Base-by-base conservation (phyloP, 2,797 vertebrate species). In the Sebastes matsubarae region DNA sequence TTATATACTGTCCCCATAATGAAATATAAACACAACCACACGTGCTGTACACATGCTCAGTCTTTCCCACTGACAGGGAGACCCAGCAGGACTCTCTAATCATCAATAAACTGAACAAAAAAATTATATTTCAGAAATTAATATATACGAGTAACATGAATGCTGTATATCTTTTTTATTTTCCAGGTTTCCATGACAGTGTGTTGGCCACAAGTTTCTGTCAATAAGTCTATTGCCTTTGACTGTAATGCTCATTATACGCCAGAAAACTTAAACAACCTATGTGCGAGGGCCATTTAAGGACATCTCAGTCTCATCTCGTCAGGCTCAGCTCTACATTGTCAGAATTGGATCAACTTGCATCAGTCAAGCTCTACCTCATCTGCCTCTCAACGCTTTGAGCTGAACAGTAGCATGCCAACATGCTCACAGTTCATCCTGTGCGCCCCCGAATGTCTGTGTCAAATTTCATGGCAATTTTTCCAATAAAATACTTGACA, bases 381-480 rank as follows among this genome's bases (percentile, higher is more conserved):
- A 68, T 46, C 34, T n/a, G 6, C 9, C 32, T 14, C n/a, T 55
- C 24, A 71, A 18, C 3, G 9, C 24, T 58, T 70, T 68, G 27
- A 72, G 38, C 42, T 80, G n/a, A 66, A 73, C 57, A 73, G 63
- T 58, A 81, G 29, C 46, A 38, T 27, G 20, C 34, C 32, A 78
- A 61, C n/a, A 32, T 18, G 55, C 20, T 50, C 22, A 34, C 12
- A 29, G 8, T 42, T 71, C 14, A 59, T 12, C 55, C 6, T 68
- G 14, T 27, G 34, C 4, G 2, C 4, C 14, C 6, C 14, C 59
- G 34, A 59, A 57, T 24, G 38, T 38, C 50, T 52, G 6, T 50
- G 34, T 68, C 18, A 46, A 22, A 68, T 38, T 77, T 22, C 13
- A 42, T 30, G 65, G n/a, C 14, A 66, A 73, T 65, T 24, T 20